Percentiles rank a stretch among this genome's conserved stretches.
These are phyloP conservation scores for Microctonus brassicae DNA, from an alignment of 2,888 invertebrate genomes.

Conservation along the genomic window DNA sequence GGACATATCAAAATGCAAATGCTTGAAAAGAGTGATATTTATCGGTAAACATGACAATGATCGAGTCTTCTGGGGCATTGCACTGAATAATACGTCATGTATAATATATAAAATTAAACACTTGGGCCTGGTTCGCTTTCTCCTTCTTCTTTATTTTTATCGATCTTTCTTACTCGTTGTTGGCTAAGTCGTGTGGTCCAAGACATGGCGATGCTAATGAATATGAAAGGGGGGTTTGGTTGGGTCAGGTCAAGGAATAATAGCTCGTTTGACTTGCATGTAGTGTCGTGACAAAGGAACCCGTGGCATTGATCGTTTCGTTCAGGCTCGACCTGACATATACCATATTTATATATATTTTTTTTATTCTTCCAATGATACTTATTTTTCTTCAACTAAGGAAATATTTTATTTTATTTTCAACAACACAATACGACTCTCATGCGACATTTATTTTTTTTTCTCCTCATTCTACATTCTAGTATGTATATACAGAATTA, in stretches of 20 bases:
- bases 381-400: neutral
- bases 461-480: neutral
- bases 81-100: slow-evolving; percentile 15
- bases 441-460: neutral
- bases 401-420: neutral
- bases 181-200: slow-evolving; percentile 11
- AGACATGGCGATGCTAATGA: slow-evolving; percentile 58
- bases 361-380: neutral
- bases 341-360: slow-evolving; percentile 3
- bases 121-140: neutral
- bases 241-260: slow-evolving; percentile 69
- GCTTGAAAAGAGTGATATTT: neutral
- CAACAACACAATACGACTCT: neutral
- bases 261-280: slow-evolving; percentile 68
- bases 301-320: slow-evolving; percentile 24
- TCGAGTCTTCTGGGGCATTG: neutral
- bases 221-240: slow-evolving; percentile 65
- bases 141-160: neutral
- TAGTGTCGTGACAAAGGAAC: slow-evolving; percentile 55
- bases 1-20: slow-evolving; percentile 14
- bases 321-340: slow-evolving; percentile 3
- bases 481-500: neutral
- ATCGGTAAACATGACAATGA: slow-evolving; percentile 13
- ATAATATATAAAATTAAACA: neutral
- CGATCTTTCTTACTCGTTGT: neutral